Evolutionary conservation across 1,140 invertebrate species (phyloP), one percentile per base, ranked within the genome.

Genomic region (Phocides pigmalion): DNA sequence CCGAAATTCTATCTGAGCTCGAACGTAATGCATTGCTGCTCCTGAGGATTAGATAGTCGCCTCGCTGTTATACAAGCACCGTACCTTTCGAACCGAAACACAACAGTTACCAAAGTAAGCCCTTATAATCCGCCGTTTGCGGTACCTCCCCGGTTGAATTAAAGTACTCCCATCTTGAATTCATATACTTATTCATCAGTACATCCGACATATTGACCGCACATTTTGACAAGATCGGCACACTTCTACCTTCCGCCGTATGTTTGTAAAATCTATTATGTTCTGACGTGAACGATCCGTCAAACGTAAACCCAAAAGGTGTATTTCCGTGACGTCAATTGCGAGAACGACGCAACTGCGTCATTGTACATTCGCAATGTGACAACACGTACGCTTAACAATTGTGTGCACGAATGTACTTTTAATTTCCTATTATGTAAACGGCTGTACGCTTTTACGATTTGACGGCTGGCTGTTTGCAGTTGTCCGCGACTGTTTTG

Each of bases 241-340:
- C 42, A 39, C 35, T 42, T 28, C 19, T 14, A 41, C 32, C 37
- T 14, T n/a, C n/a, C n/a, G n/a, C n/a, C n/a, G n/a, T n/a, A n/a
- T n/a, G n/a, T n/a, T n/a, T n/a, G n/a, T n/a, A n/a, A 15, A 22
- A 20, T 41, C 51, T 54, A 54, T 25, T 42, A 20, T 56, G 16
- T 42, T 14, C 3, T 42, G 53, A 56, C 19, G 41, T 58, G 49
- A 15, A 50, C 47, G 4, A 50, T 50, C 49, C 11, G 49, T 53
- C 22, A 28, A 28, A 49, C 3, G 37, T 8, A 58, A 58, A 58
- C 42, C 39, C 49, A 16, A 76, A 83, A 81, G 81, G 74, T 81
- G 78, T 46, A 72, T 73, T 81, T 81, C 78, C 81, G 70, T 64
- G 61, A 51, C 58, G 50, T 70, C 49, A 62, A 67, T 77, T 80